Evolutionary conservation across 2,797 vertebrate species (phyloP), one percentile per base, ranked within the genome.

Genomic region (Acanthurus tractus): DNA sequence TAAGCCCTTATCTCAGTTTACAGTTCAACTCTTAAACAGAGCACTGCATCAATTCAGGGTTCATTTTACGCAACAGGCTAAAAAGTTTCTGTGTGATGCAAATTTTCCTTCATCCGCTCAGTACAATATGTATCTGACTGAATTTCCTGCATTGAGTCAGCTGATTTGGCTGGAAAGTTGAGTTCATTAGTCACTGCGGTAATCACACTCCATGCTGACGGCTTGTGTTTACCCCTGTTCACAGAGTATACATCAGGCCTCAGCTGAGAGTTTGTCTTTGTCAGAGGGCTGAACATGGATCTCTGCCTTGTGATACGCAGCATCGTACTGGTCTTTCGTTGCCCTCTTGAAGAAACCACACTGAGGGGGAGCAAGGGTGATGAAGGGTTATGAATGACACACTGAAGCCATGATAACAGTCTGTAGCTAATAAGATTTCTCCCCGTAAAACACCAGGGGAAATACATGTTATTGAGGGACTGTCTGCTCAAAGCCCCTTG

Each of bases 311-410:
- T 98, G 98, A 96, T 97, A 98, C 63, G 97, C 96, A 86, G 97
- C 96, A 93, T 98, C 96, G 61, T 95, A 97, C 87, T 98, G 96
- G 95, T 97, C 97, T 97, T 97, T 97, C 93, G 96, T 95, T 94
- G 95, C 94, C 96, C 97, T 97, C 96, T 97, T 98, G 98, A 99
- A 99, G 97, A 99, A 99, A 91, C 98, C 98, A 93, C 98, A 99
- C 98, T 99, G 96, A 91, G 96, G 95, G 96, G 96, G 72, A 96
- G 96, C 94, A 97, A 96, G 95, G 94, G 93, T 94, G 63, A 69
- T 93, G 86, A 89, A 89, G 95, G 94, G 95, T 90, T 89, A 88
- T 59, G 44, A 71, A 79, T 88, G 86, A 86, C 53, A 74, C 46
- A 79, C 23, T 58, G 8, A 74, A 69, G 34, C 50, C 57, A 12